phyloP scores from a whole-genome alignment of 2,797 vertebrate genomes.

The Chelidonichthys spinosus region DNA sequence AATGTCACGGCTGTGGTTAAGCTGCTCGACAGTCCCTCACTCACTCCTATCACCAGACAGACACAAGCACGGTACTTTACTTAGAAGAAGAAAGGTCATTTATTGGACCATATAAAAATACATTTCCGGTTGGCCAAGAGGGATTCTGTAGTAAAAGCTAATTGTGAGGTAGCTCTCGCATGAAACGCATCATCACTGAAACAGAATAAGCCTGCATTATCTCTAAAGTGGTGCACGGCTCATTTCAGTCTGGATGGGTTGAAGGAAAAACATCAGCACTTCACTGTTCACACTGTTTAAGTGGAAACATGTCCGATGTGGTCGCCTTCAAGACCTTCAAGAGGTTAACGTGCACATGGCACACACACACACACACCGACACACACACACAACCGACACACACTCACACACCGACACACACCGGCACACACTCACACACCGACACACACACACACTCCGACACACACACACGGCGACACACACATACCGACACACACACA shows the following conservation, averaged over 20 bases:
- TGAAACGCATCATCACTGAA: conserved; percentile 60
- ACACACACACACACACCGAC: not conserved
- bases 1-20: conserved; percentile 28
- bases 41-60: not conserved
- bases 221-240: conserved; percentile 57
- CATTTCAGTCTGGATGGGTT: conserved; percentile 62
- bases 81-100: not conserved
- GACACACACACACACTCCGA: too few species aligned
- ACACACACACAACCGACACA: too few species aligned
- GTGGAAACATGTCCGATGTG: conserved; percentile 41
- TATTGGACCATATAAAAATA: conserved; percentile 2
- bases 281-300: conserved; percentile 38
- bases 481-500: too few species aligned
- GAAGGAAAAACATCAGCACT: conserved; percentile 62
- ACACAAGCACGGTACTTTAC: conserved; percentile 13
- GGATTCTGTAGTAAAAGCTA: conserved; percentile 63
- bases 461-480: conserved; percentile 1
- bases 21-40: not conserved
- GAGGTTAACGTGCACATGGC: conserved; percentile 16
- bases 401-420: not conserved
- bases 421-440: not conserved
- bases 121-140: conserved; percentile 32
- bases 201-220: conserved; percentile 70
- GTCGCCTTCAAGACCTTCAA: conserved; percentile 39
- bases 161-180: conserved; percentile 60